Evolutionary conservation across 35 echinoderm and acorn worm species (phyloP), one percentile per base, ranked within the genome.

Genomic region (Heliocidaris tuberculata): DNA sequence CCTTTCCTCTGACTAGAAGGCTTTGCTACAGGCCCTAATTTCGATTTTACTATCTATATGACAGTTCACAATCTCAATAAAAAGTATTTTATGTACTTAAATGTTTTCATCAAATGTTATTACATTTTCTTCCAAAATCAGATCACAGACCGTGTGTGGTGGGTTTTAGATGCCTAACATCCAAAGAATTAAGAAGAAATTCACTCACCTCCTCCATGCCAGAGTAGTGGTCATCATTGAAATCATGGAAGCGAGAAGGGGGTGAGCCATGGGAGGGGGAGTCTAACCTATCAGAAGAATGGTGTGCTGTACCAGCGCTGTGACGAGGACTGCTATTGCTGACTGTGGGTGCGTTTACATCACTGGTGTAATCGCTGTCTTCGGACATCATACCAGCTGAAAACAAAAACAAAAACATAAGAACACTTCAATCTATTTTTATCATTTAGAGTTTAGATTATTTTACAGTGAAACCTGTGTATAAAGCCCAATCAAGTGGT

Each of bases 311-410:
- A 61, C 94, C 94, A 71, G 27, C 95, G 94, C 71, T 96, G 59
- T 96, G 96, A 7, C 96, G 94, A 24, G 96, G 97, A 59, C 97
- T 95, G 88, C 95, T 96, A 32, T 95, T 96, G 78, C 94, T 90
- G 90, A 96, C 86, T 32, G 94, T 94, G 49, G 97, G 97, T 52
- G 96, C 95, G 85, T 97, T 99, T 24, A 99, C 94, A 48, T 99
- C 98, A 86, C 98, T 99, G 49, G 98, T 99, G 93, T 99, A 99
- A 93, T 99, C 98, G 93, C 98, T 99, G 88, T 99, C 98, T 92
- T 99, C 98, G 52, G 98, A 97, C 95, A 99, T 52, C 86, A 86
- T 85, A 85, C 93, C 59, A 31, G 60, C 59, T 85, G 32, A 15
- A 48, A 49, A 86, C 85, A 13, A 94, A 94, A 94, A 32, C 60